Evolutionary conservation across 1,140 invertebrate genomes (phyloP), one percentile per base, ranked within the genome.

Genomic region (Nylanderia fulva): DNA sequence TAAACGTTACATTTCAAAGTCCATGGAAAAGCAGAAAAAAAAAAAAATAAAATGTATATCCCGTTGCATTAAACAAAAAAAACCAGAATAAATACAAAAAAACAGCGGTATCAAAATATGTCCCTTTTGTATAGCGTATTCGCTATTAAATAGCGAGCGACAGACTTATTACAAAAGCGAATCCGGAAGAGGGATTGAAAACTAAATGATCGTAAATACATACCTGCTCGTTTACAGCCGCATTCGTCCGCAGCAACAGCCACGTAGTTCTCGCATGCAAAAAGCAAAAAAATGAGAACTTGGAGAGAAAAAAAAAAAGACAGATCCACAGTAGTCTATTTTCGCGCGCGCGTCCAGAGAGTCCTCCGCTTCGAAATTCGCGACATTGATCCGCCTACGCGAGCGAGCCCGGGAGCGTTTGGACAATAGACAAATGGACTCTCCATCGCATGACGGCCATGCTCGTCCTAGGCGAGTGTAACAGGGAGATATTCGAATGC

Each of bases 391-490:
- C 63, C 52, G 66, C 13, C 48, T 54, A 54, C 66, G 42, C 36
- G 54, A 54, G 18, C 52, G 66, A 58, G 39, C 7, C 52, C 66
- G 52, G 24, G 75, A 52, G 36, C 52, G 66, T 58, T 82, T 71
- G 77, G 54, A 82, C 77, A 82, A 82, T 82, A 33, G 76, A 79
- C 63, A 33, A 54, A 56, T n/a, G 61, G 66, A 71, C 66, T 56
- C 64, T 66, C 45, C 58, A 82, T 42, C 52, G 24, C 48, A 29
- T 21, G 33, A 69, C 27, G 42, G 15, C n/a, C 24, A 24, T 36
- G 27, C 15, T 54, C 64, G 18, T 71, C 52, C 36, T 71, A 42
- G 64, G 33, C 77, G 33, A 69, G 33, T 42, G 64, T 58, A 69
- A 71, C 64, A 24, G 64, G 11, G 66, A 80, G 77, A 71, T 42